Evolutionary conservation across 1,140 invertebrate genomes (phyloP), one percentile per base, ranked within the genome.

Genomic region (Ericerus pela): DNA sequence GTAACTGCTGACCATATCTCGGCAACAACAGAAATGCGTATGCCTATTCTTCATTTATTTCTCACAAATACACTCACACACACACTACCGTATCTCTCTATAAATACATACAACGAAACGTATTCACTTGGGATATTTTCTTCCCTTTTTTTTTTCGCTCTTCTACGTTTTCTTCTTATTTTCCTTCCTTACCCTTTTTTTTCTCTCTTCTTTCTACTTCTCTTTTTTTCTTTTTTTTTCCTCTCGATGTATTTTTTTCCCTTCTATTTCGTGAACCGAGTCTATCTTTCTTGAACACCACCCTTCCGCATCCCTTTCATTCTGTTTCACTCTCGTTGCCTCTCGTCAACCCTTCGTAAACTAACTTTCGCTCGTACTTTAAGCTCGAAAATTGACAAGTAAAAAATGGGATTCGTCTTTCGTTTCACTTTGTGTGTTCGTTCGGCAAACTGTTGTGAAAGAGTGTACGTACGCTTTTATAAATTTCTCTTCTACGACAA

Each of bases 101-200:
- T n/a, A n/a, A n/a, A n/a, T n/a, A n/a, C n/a, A n/a, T n/a, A n/a
- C n/a, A n/a, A n/a, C n/a, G 22, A 20, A 47, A 47, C 41, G 4
- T 47, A 47, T 47, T 24, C 41, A 47, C 41, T 47, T 47, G 41
- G 41, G 41, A 47, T 47, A 47, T 47, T 47, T 41, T 47, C 41
- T 24, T 24, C 41, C 14, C 26, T n/a, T n/a, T n/a, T n/a, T n/a
- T n/a, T n/a, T n/a, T n/a, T n/a, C n/a, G n/a, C n/a, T n/a, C n/a
- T n/a, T n/a, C n/a, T n/a, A n/a, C n/a, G n/a, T n/a, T n/a, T n/a
- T n/a, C n/a, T n/a, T n/a, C n/a, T n/a, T n/a, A n/a, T n/a, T n/a
- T n/a, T n/a, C n/a, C n/a, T n/a, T n/a, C n/a, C n/a, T n/a, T n/a
- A n/a, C n/a, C n/a, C n/a, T n/a, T n/a, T n/a, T n/a, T n/a, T n/a